Conservation (phyloP, 2,113 vertebrate species). For the Barbus barbus region DNA sequence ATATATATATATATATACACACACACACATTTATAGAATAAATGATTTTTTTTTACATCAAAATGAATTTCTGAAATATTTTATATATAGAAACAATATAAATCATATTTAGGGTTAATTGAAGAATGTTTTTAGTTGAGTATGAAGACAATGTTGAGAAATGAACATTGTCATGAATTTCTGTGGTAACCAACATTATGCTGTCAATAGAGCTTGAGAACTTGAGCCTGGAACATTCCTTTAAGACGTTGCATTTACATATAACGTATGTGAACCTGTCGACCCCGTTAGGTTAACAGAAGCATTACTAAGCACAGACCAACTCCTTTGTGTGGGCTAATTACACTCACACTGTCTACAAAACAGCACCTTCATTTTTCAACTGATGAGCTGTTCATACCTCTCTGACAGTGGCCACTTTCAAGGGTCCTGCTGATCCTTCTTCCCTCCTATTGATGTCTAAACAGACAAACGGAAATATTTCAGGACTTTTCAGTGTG, state of each 20-base stretch:
- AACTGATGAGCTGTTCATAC: conserved; percentile 69
- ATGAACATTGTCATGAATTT: too few relatives aligned
- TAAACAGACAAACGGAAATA: conserved; percentile 45
- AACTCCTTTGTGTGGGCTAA: conserved; percentile 63
- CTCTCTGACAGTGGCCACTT: conserved; percentile 60
- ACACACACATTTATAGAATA: too few relatives aligned
- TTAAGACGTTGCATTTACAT: conserved; percentile 6
- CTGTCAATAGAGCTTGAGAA: background rate
- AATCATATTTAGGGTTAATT: too few relatives aligned
- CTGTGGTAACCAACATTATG: background rate
- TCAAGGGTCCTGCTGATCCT: conserved; percentile 29
- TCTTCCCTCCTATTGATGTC: conserved; percentile 29
- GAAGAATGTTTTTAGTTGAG: too few relatives aligned
- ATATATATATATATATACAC: too few relatives aligned
- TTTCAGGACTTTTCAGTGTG: conserved; percentile 14
- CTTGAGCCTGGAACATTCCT: background rate
- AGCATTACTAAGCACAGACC: background rate
- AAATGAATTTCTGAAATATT: too few relatives aligned
- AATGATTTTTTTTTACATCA: too few relatives aligned
- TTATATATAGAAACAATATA: too few relatives aligned
- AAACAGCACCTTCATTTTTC: conserved; percentile 76
- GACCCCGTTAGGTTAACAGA: conserved; percentile 25
- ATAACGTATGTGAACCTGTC: conserved; percentile 6
- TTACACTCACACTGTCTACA: conserved; percentile 70
- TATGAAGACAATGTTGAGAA: too few relatives aligned